Evolutionary conservation across 2,797 vertebrate genomes (phyloP).

Genomic region (Cebuella pygmaea): DNA sequence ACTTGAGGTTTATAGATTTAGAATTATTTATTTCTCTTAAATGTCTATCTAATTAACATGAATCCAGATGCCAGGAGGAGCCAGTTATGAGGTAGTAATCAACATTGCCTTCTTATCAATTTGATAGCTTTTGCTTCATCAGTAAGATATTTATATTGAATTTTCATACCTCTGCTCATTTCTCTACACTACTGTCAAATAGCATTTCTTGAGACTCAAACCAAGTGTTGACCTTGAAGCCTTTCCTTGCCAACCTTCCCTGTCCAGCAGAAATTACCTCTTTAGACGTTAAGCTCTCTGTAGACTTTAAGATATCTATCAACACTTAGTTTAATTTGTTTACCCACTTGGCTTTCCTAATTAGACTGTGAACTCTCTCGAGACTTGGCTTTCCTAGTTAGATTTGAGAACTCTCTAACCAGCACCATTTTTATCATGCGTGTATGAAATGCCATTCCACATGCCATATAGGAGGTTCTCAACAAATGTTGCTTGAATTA

Average conservation of each 20-base stretch:
- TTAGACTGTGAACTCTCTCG: not conserved
- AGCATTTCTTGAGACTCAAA: not conserved
- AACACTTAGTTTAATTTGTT: not conserved
- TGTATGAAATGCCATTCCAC: not conserved
- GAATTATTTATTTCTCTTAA: conserved; percentile 2
- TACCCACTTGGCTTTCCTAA: not conserved
- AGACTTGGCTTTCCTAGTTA: not conserved
- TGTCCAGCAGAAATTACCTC: not conserved
- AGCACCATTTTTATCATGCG: not conserved
- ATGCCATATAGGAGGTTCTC: not conserved
- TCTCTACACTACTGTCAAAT: not conserved
- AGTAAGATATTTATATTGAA: not conserved
- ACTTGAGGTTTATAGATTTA: not conserved
- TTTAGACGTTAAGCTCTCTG: not conserved
- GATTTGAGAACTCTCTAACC: not conserved
- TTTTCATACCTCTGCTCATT: not conserved
- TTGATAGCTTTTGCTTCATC: not conserved
- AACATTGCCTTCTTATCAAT: not conserved
- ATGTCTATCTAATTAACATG: not conserved
- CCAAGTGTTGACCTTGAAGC: not conserved
- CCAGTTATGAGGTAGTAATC: not conserved
- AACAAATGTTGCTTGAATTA: not conserved
- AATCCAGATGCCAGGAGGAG: not conserved
- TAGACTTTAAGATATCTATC: not conserved
- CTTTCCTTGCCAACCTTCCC: not conserved